phyloP scores from a whole-genome alignment of 2,113 vertebrate species.

The Ascaphus truei region DNA sequence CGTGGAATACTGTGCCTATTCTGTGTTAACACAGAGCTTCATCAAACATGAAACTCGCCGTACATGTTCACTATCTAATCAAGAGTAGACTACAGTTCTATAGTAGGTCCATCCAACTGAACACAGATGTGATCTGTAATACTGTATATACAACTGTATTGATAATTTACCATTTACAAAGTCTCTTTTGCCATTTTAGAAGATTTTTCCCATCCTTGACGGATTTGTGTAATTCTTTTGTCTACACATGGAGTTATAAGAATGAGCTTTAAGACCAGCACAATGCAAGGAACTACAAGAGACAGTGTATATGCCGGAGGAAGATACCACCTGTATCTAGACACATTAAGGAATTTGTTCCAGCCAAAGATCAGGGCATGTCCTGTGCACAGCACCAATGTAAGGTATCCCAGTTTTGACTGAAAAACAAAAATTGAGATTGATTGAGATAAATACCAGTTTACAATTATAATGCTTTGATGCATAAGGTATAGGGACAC shows the following conservation, averaged over 20 bases:
- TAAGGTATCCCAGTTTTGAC: conserved; percentile 86
- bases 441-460: no score
- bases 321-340: conserved; percentile 72
- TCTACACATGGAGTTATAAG: conserved; percentile 80
- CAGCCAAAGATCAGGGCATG: conserved; percentile 78
- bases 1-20: no score
- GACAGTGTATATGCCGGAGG: conserved; percentile 71
- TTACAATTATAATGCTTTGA: no score
- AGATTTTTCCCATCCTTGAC: conserved; percentile 83
- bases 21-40: no score
- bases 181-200: conserved; percentile 17
- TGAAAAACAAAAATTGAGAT: conserved; percentile 49
- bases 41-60: no score
- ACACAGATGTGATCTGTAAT: no score
- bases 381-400: conserved; percentile 76
- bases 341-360: conserved; percentile 63
- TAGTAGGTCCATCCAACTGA: no score
- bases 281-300: conserved; percentile 73
- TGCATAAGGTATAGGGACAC: no score
- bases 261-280: conserved; percentile 74
- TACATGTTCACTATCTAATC: no score
- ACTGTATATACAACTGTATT: conserved; percentile 40
- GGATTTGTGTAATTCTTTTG: conserved; percentile 67
- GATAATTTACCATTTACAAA: conserved; percentile 46
- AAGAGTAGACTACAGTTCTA: no score